Base-by-base conservation (phyloP, 2,113 vertebrate genomes). In the Vicugna pacos region DNA sequence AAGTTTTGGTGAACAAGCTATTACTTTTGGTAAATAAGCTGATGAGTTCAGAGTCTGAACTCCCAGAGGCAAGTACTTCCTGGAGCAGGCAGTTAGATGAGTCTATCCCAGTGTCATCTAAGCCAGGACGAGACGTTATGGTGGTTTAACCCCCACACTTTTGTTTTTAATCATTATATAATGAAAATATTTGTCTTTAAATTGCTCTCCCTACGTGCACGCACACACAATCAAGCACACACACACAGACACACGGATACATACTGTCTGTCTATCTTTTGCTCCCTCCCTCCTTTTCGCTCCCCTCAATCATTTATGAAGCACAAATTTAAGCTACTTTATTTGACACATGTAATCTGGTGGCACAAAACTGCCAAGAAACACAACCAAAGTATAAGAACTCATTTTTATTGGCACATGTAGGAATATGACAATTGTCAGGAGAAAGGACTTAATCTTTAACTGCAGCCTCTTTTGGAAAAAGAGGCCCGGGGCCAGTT, bases 371-470 rank as follows among this genome's bases (percentile, higher is more conserved):
- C 67, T 86, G 38, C 24, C 2, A 6, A 77, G 26, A 92, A 93
- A 80, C 4, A 32, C n/a, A 82, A 38, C 32, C 38, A 82, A 81
- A 54, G 14, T 56, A 58, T 62, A 72, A 77, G 52, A 72, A 86
- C 42, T 94, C 20, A 88, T 60, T 90, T 94, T 82, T 76, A 48
- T 86, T 54, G 58, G 16, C 54, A 46, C 1, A 28, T 64, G 35
- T 13, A 30, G 67, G 35, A 90, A 50, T 35, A 81, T 64, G 56
- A 58, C 15, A 56, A 9, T 82, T 89, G 30, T 90, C 58, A 62
- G 56, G 28, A 80, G 56, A 88, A 92, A 92, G 28, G 28, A 46
- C 30, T 20, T 76, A 28, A 56, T 79, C 28, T 75, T 84, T 54
- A 46, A 89, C 20, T 83, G 16, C 35, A n/a, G 5, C 64, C 50